Evolutionary conservation across 2,888 invertebrate species (phyloP).

Genomic region (Meteorus cinctellus): DNA sequence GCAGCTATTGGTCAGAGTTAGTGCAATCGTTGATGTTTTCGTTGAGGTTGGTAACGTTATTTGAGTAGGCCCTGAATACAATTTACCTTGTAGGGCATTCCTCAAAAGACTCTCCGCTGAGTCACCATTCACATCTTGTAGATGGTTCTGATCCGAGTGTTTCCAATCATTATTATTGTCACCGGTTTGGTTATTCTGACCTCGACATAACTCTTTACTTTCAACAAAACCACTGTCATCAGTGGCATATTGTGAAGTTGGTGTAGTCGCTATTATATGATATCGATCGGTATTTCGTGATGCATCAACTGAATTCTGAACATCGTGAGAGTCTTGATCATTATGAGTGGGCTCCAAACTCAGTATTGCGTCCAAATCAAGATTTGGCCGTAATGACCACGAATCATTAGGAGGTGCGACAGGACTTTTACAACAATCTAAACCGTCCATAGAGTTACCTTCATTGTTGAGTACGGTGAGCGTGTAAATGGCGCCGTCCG

Average conservation of each 20-base stretch:
- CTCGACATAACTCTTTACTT: slow-evolving; percentile 76
- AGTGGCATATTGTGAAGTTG: slow-evolving; percentile 76
- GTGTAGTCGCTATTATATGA: slow-evolving; percentile 56
- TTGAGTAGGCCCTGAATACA: slow-evolving; percentile 65
- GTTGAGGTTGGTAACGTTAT: slow-evolving; percentile 62
- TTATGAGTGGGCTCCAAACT: slow-evolving; percentile 78
- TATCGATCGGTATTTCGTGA: slow-evolving; percentile 72
- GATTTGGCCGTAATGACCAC: slow-evolving; percentile 79
- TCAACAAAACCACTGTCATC: slow-evolving; percentile 86
- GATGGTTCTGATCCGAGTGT: slow-evolving; percentile 81
- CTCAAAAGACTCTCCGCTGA: slow-evolving; percentile 84
- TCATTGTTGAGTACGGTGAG: slow-evolving; percentile 89
- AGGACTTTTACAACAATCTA: slow-evolving; percentile 73
- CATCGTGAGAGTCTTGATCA: slow-evolving; percentile 74
- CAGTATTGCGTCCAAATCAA: slow-evolving; percentile 88
- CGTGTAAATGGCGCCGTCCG: slow-evolving; percentile 84
- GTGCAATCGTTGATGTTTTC: slow-evolving; percentile 70
- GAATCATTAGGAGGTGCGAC: slow-evolving; percentile 77
- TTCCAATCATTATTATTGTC: slow-evolving; percentile 90
- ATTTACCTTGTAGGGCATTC: slow-evolving; percentile 89
- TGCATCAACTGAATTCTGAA: slow-evolving; percentile 77
- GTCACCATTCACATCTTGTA: slow-evolving; percentile 63
- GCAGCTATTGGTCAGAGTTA: slow-evolving; percentile 61
- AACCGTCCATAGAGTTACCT: slow-evolving; percentile 70
- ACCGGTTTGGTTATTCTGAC: slow-evolving; percentile 54